Evolutionary conservation across 2,113 vertebrate species (phyloP), one percentile per base, ranked within the genome.

Genomic region (Sylvia atricapilla): DNA sequence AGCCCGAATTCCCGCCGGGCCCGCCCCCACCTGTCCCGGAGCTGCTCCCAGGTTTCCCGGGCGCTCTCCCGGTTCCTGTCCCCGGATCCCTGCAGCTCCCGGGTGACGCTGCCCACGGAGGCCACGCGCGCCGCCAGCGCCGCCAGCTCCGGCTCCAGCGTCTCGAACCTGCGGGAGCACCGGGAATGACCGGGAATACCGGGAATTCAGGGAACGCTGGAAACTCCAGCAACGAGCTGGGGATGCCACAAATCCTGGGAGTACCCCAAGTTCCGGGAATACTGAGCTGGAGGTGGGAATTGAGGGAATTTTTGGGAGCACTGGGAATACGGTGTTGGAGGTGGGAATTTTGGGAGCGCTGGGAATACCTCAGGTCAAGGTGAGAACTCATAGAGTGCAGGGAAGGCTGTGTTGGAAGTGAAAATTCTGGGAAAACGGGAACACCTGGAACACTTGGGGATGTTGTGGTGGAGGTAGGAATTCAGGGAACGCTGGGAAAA

Each of bases 131-230:
- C 96, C 2, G 98, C 98, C 18, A 99, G 64, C 31, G 98, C 98
- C 43, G 99, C 99, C 99, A 99, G 99, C 97, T 99, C 99, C 1
- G 98, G 99, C 94, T 99, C 99, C 92, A 99, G 97, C 15, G 98
- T 99, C 96, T 99, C 99, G 31, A 99, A 99, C 93, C 99, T 99
- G 95, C 74, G 28, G 78, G 78, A 59, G 67, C 14, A 9, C 67
- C 52, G 68, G 76, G 86, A 81, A 11, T 80, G 4, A 64, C 13
- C 37, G 84, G 35, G 35, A 80, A 63, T 37, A 0, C 31, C 10
- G n/a, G 52, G 28, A 50, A 0, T 17, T 74, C 59, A 15, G 59
- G 49, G 69, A 22, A 11, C 43, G 10, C 5, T 2, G 82, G 41
- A 30, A 75, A 58, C 24, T 13, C 10, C 81, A 3, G 49, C 7